These are phyloP conservation scores for Fregata magnificens DNA, from an alignment of 2,113 vertebrate genomes.

Conservation along the genomic window DNA sequence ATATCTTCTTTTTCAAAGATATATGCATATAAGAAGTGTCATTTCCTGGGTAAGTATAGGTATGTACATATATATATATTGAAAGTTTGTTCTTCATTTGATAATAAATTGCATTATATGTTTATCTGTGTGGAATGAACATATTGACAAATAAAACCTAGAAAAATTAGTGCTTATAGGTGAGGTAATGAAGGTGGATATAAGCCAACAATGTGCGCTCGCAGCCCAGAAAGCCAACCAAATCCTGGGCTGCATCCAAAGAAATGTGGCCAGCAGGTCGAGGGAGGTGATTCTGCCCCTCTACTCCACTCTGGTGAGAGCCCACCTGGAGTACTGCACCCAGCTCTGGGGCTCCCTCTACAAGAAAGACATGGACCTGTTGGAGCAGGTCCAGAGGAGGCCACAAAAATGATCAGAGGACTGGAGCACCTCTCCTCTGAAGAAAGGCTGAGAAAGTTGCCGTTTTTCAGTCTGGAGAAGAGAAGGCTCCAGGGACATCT, in stretches of 20 bases:
- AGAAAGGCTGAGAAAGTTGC: fast-evolving
- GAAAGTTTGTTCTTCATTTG: neutral
- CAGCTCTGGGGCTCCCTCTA: fast-evolving
- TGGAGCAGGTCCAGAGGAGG: fast-evolving
- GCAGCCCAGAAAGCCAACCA: fast-evolving
- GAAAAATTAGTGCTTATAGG: fast-evolving
- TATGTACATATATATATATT: neutral
- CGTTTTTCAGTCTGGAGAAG: fast-evolving
- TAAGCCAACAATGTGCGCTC: fast-evolving
- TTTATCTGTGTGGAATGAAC: neutral
- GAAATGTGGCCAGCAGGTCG: fast-evolving
- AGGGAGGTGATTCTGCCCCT: fast-evolving
- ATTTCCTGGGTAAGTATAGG: neutral
- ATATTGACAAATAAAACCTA: neutral
- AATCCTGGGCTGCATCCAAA: neutral
- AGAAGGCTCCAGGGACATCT: fast-evolving
- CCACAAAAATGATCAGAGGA: neutral
- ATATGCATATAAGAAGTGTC: neutral
- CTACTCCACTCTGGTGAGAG: fast-evolving
- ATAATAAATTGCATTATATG: neutral
- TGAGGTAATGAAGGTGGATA: neutral
- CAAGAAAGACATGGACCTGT: fast-evolving
- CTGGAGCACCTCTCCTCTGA: neutral
- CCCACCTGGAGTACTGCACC: fast-evolving
- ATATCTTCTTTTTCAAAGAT: neutral